A percentile compares a stretch with the other conserved stretches of the same genome.
phyloP scores from a whole-genome alignment of 53 echinoderm and acorn worm species.

The Echinometra lucunter region DNA sequence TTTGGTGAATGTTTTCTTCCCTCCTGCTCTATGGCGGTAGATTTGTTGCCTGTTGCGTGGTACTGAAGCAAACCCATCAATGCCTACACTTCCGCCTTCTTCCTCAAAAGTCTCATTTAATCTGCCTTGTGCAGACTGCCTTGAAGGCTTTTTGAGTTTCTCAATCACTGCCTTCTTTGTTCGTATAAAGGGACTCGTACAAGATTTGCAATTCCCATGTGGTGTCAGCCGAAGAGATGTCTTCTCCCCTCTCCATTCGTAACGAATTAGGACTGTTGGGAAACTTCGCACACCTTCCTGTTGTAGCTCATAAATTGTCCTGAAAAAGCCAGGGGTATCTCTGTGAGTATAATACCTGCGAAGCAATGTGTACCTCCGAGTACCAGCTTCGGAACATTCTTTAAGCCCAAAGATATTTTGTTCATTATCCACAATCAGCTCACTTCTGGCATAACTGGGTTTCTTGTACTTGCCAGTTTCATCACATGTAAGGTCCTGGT shows the following conservation, averaged over 20 bases:
- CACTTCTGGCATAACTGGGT: neutral
- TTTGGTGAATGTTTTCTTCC: neutral
- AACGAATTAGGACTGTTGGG: slow-evolving; percentile 32
- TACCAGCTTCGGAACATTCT: neutral
- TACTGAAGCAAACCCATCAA: neutral
- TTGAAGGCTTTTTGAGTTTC: slow-evolving; percentile 14
- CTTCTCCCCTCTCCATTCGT: slow-evolving; percentile 33
- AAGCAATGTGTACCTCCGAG: slow-evolving; percentile 18
- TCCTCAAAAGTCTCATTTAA: slow-evolving; percentile 33
- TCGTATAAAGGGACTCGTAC: neutral
- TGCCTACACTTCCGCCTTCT: slow-evolving; percentile 8
- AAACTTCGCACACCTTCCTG: neutral
- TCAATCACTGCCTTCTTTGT: slow-evolving; percentile 35
- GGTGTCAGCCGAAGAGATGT: slow-evolving; percentile 12
- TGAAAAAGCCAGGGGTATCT: slow-evolving; percentile 17
- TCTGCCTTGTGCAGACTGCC: slow-evolving; percentile 17
- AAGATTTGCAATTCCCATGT: slow-evolving; percentile 31
- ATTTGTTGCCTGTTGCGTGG: slow-evolving; percentile 14
- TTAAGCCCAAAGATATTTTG: neutral
- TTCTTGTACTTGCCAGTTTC: slow-evolving; percentile 16
- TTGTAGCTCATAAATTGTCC: slow-evolving; percentile 22
- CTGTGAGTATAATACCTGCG: slow-evolving; percentile 9
- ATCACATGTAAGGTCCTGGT: neutral
- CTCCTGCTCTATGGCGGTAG: neutral
- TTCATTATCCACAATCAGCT: neutral